Percentiles rank a stretch among this genome's conserved stretches.
Evolutionary conservation across 2,888 invertebrate genomes (phyloP).

Genomic region (Sinelater perroti): DNA sequence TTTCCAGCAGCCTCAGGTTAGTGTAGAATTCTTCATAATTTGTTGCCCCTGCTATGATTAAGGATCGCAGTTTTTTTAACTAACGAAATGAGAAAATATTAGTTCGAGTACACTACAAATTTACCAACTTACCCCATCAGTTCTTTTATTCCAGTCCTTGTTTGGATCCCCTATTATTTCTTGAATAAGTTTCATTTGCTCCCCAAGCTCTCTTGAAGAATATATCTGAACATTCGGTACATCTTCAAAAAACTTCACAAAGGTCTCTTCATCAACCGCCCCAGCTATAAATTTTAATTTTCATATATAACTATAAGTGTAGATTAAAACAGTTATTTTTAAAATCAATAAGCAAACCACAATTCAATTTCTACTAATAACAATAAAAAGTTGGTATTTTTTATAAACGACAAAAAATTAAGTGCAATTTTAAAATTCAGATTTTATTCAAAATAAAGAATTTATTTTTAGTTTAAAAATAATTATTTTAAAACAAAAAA

Average conservation of each 20-base stretch:
- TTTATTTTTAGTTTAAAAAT: too few relatives aligned
- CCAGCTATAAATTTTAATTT: constrained; percentile 67
- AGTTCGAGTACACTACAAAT: not conserved
- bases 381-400: too few relatives aligned
- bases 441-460: too few relatives aligned
- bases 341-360: too few relatives aligned
- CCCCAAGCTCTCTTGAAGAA: constrained; percentile 83
- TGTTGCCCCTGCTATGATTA: constrained; percentile 81
- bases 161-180: constrained; percentile 80
- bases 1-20: constrained; percentile 80
- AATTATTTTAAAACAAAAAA: too few relatives aligned
- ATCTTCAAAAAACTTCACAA: constrained; percentile 85
- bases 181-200: constrained; percentile 78
- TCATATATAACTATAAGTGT: constrained; percentile 21
- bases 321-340: too few relatives aligned
- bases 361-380: too few relatives aligned
- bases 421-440: too few relatives aligned
- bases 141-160: constrained; percentile 93
- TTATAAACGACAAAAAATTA: too few relatives aligned
- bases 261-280: constrained; percentile 88
- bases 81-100: constrained; percentile 56
- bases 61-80: constrained; percentile 86
- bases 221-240: constrained; percentile 85
- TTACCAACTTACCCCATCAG: constrained; percentile 78
- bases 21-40: constrained; percentile 77